Conservation (phyloP, 2,113 vertebrate genomes). For the Chaetodon trifascialis region DNA sequence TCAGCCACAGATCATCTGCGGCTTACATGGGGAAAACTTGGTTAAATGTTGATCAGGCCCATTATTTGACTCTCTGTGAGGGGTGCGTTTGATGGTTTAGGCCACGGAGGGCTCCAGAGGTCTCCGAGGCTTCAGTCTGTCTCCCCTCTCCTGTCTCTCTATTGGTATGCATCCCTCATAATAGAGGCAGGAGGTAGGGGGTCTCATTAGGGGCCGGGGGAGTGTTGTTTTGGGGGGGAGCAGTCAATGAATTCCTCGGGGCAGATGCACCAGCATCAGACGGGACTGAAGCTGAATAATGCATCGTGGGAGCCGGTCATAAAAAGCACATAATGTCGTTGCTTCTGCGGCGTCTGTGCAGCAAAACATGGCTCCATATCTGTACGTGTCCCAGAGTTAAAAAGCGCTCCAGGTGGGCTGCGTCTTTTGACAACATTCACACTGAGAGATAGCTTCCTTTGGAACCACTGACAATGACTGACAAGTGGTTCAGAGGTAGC, state of each 20-base stretch:
- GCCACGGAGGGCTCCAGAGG: conserved; percentile 56
- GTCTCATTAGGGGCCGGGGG: conserved; percentile 77
- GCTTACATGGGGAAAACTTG: conserved; percentile 66
- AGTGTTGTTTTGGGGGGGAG: conserved; percentile 52
- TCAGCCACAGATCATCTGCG: conserved; percentile 76
- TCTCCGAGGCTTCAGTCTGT: conserved; percentile 66
- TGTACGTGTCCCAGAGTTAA: background rate
- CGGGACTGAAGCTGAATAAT: conserved; percentile 40
- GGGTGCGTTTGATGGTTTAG: conserved; percentile 67
- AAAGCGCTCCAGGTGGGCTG: conserved; percentile 63
- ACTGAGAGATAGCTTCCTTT: conserved; percentile 69
- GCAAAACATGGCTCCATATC: background rate
- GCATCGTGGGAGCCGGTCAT: conserved; percentile 38
- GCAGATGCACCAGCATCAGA: conserved; percentile 71
- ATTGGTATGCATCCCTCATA: conserved; percentile 74
- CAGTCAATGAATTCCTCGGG: conserved; percentile 60
- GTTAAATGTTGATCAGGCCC: conserved; percentile 75
- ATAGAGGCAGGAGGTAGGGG: conserved; percentile 74
- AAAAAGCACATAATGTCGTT: background rate
- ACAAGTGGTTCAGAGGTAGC: conserved; percentile 51
- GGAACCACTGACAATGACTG: conserved; percentile 52
- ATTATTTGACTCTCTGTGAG: conserved; percentile 66
- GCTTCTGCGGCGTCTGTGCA: background rate
- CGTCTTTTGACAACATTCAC: conserved; percentile 52
- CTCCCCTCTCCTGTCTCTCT: conserved; percentile 68